These are phyloP conservation scores for Habroteleia sp. DNA, from an alignment of 2,888 invertebrate genomes.

Conservation along the genomic window DNA sequence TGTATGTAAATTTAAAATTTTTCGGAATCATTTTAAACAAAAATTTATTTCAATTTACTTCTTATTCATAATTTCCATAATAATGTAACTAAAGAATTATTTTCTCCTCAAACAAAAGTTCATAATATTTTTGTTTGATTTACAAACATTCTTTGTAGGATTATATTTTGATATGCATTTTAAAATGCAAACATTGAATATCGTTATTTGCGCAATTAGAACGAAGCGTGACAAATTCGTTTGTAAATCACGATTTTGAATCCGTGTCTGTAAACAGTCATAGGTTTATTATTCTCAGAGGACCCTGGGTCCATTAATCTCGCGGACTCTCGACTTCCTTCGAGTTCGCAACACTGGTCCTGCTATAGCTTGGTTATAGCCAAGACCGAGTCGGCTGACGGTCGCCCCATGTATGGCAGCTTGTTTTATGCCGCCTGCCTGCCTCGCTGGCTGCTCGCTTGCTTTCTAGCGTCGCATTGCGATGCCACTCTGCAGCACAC, in stretches of 20 bases:
- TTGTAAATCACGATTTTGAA: slow-evolving; percentile 41
- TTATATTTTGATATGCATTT: no score
- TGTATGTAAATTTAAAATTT: no score
- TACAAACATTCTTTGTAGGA: no score
- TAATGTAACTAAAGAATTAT: no score
- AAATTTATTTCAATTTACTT: no score
- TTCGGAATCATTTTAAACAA: no score
- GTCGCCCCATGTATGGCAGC: slow-evolving; percentile 81
- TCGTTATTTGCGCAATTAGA: slow-evolving; percentile 18
- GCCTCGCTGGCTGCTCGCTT: slow-evolving; percentile 71
- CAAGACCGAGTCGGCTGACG: slow-evolving; percentile 78
- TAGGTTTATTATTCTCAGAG: slow-evolving; percentile 55
- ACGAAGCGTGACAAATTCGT: slow-evolving; percentile 28
- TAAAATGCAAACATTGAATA: no score
- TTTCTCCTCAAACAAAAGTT: no score
- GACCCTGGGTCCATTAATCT: slow-evolving; percentile 63
- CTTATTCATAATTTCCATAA: no score
- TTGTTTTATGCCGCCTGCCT: slow-evolving; percentile 79
- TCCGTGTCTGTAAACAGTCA: slow-evolving; percentile 19
- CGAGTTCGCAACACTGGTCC: slow-evolving; percentile 69
- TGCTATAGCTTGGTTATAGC: slow-evolving; percentile 76
- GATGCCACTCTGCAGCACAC: slow-evolving; percentile 64
- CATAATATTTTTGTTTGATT: no score
- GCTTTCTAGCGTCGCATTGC: slow-evolving; percentile 63
- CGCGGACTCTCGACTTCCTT: slow-evolving; percentile 50